These are phyloP conservation scores for Pitangus sulphuratus DNA, from an alignment of 2,797 vertebrate species.

Conservation along the genomic window DNA sequence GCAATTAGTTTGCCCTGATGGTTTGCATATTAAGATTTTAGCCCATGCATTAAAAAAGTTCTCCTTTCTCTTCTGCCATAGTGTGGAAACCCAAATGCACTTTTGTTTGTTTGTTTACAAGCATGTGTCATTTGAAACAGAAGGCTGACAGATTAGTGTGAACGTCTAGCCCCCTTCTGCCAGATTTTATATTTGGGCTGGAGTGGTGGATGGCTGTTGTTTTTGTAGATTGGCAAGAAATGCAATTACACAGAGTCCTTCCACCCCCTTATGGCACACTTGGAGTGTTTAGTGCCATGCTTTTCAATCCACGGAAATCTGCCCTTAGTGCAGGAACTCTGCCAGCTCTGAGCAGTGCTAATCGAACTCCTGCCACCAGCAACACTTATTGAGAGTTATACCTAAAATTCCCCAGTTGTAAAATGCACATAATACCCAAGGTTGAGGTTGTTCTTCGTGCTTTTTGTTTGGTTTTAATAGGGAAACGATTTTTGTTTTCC, in stretches of 20 bases:
- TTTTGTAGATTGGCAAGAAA: neutral
- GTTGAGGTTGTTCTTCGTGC: neutral
- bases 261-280: neutral
- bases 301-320: neutral
- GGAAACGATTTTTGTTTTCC: neutral
- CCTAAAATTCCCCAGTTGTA: neutral
- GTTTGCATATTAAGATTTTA: neutral
- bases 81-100: neutral
- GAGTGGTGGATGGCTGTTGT: neutral
- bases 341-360: neutral
- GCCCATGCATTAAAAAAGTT: neutral
- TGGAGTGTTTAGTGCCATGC: accelerated
- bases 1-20: neutral
- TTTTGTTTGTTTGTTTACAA: constrained; percentile 37
- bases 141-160: neutral
- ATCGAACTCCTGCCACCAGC: neutral
- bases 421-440: accelerated
- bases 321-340: neutral
- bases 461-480: neutral
- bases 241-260: neutral
- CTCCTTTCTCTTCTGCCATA: neutral
- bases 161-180: constrained; percentile 8
- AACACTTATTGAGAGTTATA: neutral
- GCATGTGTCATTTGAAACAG: constrained; percentile 19
- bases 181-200: constrained; percentile 34